Base-by-base conservation (phyloP, 2,797 vertebrate species). In the Arctocebus calabarensis region DNA sequence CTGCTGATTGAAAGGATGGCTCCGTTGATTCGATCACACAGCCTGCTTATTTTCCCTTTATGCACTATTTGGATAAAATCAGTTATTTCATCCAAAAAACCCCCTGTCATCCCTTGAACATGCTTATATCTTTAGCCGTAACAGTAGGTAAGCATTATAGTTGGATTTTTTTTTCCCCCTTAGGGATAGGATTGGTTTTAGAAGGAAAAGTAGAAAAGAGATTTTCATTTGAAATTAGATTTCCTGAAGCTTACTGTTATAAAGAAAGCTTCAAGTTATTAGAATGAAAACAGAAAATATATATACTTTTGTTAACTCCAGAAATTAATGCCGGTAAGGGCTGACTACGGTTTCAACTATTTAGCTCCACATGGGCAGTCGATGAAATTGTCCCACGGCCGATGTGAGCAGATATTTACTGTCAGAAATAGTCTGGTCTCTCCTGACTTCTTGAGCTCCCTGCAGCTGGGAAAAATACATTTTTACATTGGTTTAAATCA, bases 361-460 rank as follows among this genome's bases (percentile, higher is more conserved):
- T 97, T 97, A 94, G 84, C 71, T 96, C 74, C 85, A 0, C 17
- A 4, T 52, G 59, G 4, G 32, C 94, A 57, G 97, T 96, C 97
- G 97, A 95, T 97, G 87, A 91, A 94, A 97, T 78, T 97, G 68
- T 94, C 48, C 0, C 37, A 83, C 81, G 20, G 61, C 79, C 84
- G 97, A 64, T 70, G 85, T 91, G 75, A 95, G 75, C 95, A 93
- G 96, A 95, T 97, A 98, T 94, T 97, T 96, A 86, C 90, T 97
- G 89, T 84, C 1, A 20, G 94, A 96, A 96, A 90, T 93, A 96
- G 88, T 61, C 43, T 94, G 74, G 61, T 90, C 94, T 94, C 89
- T 96, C 34, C 94, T 96, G 81, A 96, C 85, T 98, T 95, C 64
- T 71, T 82, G 91, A 75, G 64, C 85, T 92, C 96, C 71, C 62